Evolutionary conservation across 2,888 invertebrate genomes (phyloP), one percentile per base, ranked within the genome.

Genomic region (Apotomis turbidana): DNA sequence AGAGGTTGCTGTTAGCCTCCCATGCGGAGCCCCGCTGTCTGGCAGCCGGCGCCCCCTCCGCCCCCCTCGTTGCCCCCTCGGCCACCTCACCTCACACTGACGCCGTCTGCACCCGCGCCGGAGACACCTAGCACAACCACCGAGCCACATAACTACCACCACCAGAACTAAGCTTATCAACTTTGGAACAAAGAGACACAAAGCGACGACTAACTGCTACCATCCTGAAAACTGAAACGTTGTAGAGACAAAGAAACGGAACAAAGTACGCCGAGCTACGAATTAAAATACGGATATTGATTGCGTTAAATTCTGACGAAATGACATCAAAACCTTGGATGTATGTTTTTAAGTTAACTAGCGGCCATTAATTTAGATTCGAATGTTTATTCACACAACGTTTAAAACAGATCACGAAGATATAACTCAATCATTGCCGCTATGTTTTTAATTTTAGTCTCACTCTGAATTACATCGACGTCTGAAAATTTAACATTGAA

Each of bases 1-100:
- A 90, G 90, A 92, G 90, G 91, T 87, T 91, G 91, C 85, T 90
- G 90, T 81, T 90, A 86, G 90, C 91, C 91, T 91, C 93, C 93
- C 93, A 91, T 85, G 87, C 89, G 93, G 93, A 93, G 93, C 93
- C 93, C 89, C 93, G 93, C 93, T 93, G 93, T 94, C 93, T 93
- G 93, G 90, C 91, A 85, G 89, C 85, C 86, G 83, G 78, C 81
- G 82, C 83, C 81, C 83, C 80, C 81, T 49, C 49, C 49, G 49
- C 79, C 74, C 76, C 76, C 80, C 77, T 77, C 78, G 60, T 75
- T 80, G 74, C 76, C 76, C 74, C 74, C 76, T 75, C 78, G 72
- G 78, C 75, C 76, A 80, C 57, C 78, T 74, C 71, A 75, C 81
- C 78, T 78, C 79, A 77, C 77, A 78, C 81, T 81, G 80, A 72